Evolutionary conservation across 1,140 invertebrate genomes (phyloP).

Genomic region (Homalodisca vitripennis): DNA sequence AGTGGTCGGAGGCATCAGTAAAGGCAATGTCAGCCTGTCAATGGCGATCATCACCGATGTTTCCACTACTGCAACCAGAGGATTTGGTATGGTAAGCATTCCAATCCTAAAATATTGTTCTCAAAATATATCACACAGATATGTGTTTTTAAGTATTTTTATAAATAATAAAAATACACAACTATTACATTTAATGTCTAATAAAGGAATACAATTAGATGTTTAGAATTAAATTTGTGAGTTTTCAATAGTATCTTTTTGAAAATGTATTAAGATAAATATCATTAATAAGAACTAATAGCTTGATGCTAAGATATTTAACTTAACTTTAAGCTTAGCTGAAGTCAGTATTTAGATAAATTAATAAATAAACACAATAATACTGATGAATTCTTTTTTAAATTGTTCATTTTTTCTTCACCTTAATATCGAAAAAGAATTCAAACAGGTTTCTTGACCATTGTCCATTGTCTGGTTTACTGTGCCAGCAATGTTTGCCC

Average conservation of each 20-base stretch:
- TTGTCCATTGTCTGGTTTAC: constrained; percentile 84
- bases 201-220: neutral
- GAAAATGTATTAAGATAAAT: too few species aligned
- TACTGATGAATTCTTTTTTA: neutral
- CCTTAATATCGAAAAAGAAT: too few species aligned
- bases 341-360: too few species aligned
- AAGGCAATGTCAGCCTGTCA: constrained; percentile 94
- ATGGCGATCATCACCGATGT: constrained; percentile 97
- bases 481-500: constrained; percentile 83
- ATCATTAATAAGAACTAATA: too few species aligned
- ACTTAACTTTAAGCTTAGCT: too few species aligned
- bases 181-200: neutral
- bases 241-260: too few species aligned
- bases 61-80: constrained; percentile 74
- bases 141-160: too few species aligned
- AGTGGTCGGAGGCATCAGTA: constrained; percentile 91
- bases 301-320: too few species aligned
- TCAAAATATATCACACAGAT: too few species aligned
- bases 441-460: too few species aligned
- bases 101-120: too few species aligned
- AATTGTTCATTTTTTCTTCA: neutral
- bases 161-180: neutral
- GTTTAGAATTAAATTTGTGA: too few species aligned
- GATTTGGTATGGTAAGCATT: constrained; percentile 90
- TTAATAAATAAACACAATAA: neutral